Conservation (phyloP, 2,797 vertebrate species). For the Macropus fuliginosus region DNA sequence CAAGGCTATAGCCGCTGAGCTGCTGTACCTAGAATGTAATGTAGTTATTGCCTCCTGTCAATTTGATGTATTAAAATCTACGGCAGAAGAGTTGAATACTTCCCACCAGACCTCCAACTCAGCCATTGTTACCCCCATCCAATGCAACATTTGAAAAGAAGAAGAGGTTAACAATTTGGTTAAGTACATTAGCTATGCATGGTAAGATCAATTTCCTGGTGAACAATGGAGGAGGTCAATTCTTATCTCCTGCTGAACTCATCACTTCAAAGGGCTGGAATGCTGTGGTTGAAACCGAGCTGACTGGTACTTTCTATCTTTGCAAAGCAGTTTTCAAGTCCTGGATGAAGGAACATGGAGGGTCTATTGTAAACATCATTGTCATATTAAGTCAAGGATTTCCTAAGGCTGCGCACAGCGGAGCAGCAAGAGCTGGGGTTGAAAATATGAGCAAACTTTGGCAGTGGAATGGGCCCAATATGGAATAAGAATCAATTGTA, state of each 20-base stretch:
- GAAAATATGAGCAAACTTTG: constrained; percentile 93
- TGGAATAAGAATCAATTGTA: constrained; percentile 92
- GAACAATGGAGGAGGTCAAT: constrained; percentile 97
- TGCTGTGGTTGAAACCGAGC: constrained; percentile 87
- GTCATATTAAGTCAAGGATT: constrained; percentile 91
- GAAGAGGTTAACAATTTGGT: constrained; percentile 93
- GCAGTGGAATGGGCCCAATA: constrained; percentile 93
- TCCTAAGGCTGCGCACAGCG: constrained; percentile 90
- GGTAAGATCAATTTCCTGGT: constrained; percentile 93
- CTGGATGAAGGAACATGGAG: constrained; percentile 95
- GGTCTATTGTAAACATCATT: constrained; percentile 94
- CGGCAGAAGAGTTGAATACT: constrained; percentile 88
- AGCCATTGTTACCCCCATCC: constrained; percentile 87
- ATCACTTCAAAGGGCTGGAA: constrained; percentile 84
- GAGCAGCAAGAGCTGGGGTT: constrained; percentile 94
- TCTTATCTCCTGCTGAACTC: constrained; percentile 85
- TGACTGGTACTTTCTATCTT: too few species aligned
- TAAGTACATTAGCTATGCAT: constrained; percentile 87
- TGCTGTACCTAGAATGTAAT: constrained; percentile 93
- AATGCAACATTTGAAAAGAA: constrained; percentile 94
- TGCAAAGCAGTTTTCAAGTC: constrained; percentile 88
- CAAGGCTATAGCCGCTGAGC: constrained; percentile 91
- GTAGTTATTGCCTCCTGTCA: constrained; percentile 96
- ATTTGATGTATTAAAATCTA: constrained; percentile 87
- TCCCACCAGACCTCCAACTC: constrained; percentile 82